Conservation (phyloP, 1,140 invertebrate genomes). For the Elymnias hypermnestra region DNA sequence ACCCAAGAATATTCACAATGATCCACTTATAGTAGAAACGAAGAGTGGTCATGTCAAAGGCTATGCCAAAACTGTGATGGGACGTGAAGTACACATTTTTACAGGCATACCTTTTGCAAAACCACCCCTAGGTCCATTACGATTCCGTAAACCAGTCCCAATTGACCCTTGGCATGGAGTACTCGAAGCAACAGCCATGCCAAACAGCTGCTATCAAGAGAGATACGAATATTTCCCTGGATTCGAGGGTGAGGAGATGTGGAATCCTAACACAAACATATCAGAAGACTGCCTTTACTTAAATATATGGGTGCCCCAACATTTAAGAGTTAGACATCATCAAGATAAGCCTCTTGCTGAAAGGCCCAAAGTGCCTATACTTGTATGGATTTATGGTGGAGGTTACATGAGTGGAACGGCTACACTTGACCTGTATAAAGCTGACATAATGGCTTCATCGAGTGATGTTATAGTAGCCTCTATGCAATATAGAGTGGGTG, state of each 20-base stretch:
- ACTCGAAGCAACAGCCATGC: conserved; percentile 85
- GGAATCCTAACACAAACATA: conserved; percentile 95
- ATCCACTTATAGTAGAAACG: conserved; percentile 87
- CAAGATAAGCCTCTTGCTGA: conserved; percentile 74
- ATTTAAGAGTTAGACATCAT: conserved; percentile 82
- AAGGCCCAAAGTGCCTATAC: conserved; percentile 82
- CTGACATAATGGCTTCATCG: conserved; percentile 87
- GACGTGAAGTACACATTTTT: conserved; percentile 91
- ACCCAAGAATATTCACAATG: conserved; percentile 78
- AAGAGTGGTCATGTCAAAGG: conserved; percentile 87
- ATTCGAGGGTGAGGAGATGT: conserved; percentile 95
- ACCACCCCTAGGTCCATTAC: conserved; percentile 89
- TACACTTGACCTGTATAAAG: conserved; percentile 93
- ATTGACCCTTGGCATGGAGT: conserved; percentile 91
- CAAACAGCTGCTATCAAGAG: conserved; percentile 91
- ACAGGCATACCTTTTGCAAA: conserved; percentile 97
- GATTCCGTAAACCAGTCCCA: conserved; percentile 91
- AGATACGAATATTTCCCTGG: conserved; percentile 92
- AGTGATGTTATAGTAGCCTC: conserved; percentile 91
- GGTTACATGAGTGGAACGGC: conserved; percentile 94
- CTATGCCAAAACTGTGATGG: conserved; percentile 83
- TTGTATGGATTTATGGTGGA: conserved; percentile 96
- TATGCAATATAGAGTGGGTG: conserved; percentile 92
- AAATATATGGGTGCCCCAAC: conserved; percentile 93
- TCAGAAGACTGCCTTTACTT: conserved; percentile 96